Base-by-base conservation (phyloP, 2,113 vertebrate genomes). In the Pseudonaja textilis region DNA sequence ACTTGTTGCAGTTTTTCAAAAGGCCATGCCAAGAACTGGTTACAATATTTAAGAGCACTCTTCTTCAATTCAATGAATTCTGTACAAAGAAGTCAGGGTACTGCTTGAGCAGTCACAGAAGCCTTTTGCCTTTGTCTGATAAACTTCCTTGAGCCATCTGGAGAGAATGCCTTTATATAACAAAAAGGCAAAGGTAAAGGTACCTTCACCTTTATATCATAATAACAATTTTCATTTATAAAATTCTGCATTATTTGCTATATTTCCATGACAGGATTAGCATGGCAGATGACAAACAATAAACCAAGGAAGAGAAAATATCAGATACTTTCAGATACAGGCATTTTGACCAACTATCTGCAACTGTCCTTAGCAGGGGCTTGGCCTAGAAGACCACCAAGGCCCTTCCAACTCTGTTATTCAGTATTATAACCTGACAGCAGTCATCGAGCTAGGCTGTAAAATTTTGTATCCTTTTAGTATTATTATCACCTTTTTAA, bases 211-310 rank as follows among this genome's bases (percentile, higher is more conserved):
- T 64, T 64, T 64, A 29, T 64, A 64, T n/a, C 85, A 56, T 0
- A 34, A 4, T 89, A 81, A 5, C 92, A 87, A 16, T 47, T 26
- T 9, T 4, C 14, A 10, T 52, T 45, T 81, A 39, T 52, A 16
- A 64, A 23, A 93, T 92, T 90, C 26, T 92, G 89, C 18, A 29
- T 26, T 26, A 4, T 87, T 93, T 55, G 16, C 54, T n/a, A n/a
- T 69, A 25, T 25, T 8, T 56, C 86, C 25, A 39, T 91, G 20
- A 45, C 89, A 69, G 90, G 45, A 42, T 1, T 87, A 22, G 18
- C 6, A 29, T 74, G 22, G n/a, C 0, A 0, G 55, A 87, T 55
- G 57, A 5, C 10, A 92, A 81, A 61, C 50, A 3, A 16, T n/a
- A 89, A 86, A 34, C 7, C 81, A 11, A 29, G 64, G 12, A 56